Evolutionary conservation across 2,797 vertebrate genomes (phyloP).

Genomic region (Sebastolobus alascanus): DNA sequence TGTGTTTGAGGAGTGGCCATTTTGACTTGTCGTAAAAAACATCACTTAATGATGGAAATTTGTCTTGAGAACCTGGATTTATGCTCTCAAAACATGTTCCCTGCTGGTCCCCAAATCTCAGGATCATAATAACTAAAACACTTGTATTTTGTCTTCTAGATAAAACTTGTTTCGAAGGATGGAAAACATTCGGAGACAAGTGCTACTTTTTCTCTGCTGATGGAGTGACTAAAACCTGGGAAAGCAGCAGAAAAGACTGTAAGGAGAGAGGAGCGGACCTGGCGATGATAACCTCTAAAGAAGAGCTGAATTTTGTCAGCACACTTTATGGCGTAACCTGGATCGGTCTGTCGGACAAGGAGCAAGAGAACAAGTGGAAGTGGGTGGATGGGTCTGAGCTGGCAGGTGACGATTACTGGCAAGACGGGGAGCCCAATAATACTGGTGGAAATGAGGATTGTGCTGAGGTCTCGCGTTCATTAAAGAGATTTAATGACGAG

Average conservation of each 20-base stretch:
- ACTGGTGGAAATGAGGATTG: background rate
- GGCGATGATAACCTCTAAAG: constrained; percentile 23
- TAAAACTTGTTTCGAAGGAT: background rate
- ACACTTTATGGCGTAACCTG: background rate
- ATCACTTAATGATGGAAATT: background rate
- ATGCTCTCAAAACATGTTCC: background rate
- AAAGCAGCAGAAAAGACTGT: constrained; percentile 41
- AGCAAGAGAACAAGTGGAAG: constrained; percentile 17
- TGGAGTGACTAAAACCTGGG: constrained; percentile 12
- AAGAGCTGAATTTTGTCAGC: constrained; percentile 26
- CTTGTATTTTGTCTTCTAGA: constrained; percentile 12
- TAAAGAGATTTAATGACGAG: constrained; percentile 43
- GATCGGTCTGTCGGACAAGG: constrained; percentile 49
- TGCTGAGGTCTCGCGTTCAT: background rate
- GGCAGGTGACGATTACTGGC: constrained; percentile 7
- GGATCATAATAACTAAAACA: background rate
- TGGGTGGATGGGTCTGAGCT: constrained; percentile 52
- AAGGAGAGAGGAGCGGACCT: constrained; percentile 24
- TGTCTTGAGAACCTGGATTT: background rate
- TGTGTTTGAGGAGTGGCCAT: background rate
- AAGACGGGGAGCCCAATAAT: constrained; percentile 41
- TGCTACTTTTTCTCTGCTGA: constrained; percentile 40
- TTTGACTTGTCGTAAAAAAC: background rate
- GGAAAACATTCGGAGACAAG: constrained; percentile 43
- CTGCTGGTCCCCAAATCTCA: background rate